Evolutionary conservation across 2,888 invertebrate genomes (phyloP).

Genomic region (Drosophila melanosoma): DNA sequence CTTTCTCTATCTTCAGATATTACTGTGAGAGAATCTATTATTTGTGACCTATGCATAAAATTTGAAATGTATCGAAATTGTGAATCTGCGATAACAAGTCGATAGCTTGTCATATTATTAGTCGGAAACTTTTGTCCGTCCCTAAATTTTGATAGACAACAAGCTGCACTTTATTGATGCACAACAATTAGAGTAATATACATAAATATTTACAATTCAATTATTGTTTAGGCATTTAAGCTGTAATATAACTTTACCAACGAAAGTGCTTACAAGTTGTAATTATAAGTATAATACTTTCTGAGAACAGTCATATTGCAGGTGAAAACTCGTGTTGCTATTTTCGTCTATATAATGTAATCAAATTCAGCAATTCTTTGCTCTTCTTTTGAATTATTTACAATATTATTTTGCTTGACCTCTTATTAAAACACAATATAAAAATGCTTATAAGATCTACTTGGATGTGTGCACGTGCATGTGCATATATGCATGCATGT

Average conservation of each 20-base stretch:
- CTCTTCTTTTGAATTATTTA: neutral
- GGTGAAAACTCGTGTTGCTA: neutral
- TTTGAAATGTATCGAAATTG: neutral
- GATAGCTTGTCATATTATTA: neutral
- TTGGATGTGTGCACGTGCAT: neutral
- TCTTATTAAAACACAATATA: neutral
- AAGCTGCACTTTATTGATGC: constrained; percentile 8
- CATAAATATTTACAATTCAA: neutral
- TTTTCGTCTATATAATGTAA: neutral
- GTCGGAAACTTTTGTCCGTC: neutral
- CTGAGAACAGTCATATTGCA: neutral
- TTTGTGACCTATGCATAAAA: neutral
- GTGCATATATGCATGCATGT: too few species aligned
- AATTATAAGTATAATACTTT: neutral
- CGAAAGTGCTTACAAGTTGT: neutral
- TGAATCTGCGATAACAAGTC: neutral
- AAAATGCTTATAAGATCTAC: neutral
- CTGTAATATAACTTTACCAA: neutral
- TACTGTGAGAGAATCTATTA: neutral
- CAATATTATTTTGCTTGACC: neutral
- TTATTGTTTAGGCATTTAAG: neutral
- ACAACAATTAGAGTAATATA: neutral
- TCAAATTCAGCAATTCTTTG: neutral
- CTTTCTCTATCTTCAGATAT: neutral
- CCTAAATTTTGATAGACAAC: constrained; percentile 8